phyloP scores from a whole-genome alignment of 2,797 vertebrate species.

The Malurus leucopterus region DNA sequence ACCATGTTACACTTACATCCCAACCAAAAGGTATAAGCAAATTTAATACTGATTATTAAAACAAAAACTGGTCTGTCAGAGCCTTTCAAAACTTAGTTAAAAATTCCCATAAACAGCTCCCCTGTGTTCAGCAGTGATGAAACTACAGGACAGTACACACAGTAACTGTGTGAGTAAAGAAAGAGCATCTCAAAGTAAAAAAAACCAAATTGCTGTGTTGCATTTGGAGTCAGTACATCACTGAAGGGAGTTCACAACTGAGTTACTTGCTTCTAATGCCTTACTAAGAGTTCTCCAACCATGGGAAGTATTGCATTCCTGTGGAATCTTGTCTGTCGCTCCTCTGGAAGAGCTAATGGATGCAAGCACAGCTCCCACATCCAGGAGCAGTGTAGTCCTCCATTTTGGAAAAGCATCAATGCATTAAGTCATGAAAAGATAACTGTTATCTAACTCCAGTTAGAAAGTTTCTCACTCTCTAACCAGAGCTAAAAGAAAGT shows the following conservation, averaged over 20 bases:
- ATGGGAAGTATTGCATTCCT: neutral
- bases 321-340: accelerated
- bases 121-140: neutral
- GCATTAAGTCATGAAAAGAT: neutral
- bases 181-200: neutral
- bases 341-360: neutral
- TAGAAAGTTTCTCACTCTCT: neutral
- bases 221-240: neutral
- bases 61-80: neutral
- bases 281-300: neutral
- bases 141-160: neutral
- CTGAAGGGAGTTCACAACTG: neutral
- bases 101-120: neutral
- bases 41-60: conserved; percentile 10
- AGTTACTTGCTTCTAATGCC: neutral
- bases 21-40: neutral
- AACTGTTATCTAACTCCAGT: neutral
- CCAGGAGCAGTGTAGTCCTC: neutral
- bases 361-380: neutral
- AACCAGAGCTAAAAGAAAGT: neutral
- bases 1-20: neutral
- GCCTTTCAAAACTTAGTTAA: neutral
- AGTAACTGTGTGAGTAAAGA: neutral
- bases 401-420: neutral
- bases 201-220: neutral